Conservation (phyloP, 2,797 vertebrate species). For the Protosalanx chinensis region DNA sequence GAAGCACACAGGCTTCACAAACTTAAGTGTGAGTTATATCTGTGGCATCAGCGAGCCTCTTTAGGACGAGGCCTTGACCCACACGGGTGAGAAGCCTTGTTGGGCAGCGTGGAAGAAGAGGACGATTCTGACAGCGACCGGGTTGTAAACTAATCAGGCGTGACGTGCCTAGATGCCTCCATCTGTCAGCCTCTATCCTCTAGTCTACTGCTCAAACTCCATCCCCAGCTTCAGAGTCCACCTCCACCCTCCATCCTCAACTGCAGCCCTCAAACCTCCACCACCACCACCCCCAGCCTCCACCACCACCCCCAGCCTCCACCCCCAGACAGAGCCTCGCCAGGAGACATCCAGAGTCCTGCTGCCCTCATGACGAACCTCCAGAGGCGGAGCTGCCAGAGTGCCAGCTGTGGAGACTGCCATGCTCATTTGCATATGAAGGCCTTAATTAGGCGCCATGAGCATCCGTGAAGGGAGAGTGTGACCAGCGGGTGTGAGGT, state of each 20-base stretch:
- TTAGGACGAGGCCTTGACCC: conserved; percentile 46
- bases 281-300: conserved; percentile 1
- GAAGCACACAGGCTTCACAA: neutral
- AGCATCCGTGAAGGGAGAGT: conserved; percentile 64
- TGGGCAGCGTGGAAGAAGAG: neutral
- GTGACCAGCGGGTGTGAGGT: conserved; percentile 78
- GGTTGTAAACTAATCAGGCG: conserved; percentile 43
- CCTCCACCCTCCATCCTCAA: no score
- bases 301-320: conserved; percentile 18
- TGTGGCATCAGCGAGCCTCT: neutral
- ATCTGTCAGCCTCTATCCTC: neutral
- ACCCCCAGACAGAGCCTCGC: conserved; percentile 28
- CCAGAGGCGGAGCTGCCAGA: conserved; percentile 63
- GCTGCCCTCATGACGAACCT: conserved; percentile 63
- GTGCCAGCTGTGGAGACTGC: conserved; percentile 87
- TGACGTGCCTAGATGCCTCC: neutral
- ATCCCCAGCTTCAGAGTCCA: no score
- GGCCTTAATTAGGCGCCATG: conserved; percentile 92
- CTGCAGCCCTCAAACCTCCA: neutral
- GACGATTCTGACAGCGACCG: conserved; percentile 56
- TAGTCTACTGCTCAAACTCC: neutral
- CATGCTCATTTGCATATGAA: conserved; percentile 92
- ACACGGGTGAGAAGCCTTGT: conserved; percentile 49
- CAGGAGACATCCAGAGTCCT: conserved; percentile 41
- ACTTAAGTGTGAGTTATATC: neutral